Evolutionary conservation across 2,797 vertebrate genomes (phyloP), one percentile per base, ranked within the genome.

Genomic region (Hippoglossus hippoglossus): DNA sequence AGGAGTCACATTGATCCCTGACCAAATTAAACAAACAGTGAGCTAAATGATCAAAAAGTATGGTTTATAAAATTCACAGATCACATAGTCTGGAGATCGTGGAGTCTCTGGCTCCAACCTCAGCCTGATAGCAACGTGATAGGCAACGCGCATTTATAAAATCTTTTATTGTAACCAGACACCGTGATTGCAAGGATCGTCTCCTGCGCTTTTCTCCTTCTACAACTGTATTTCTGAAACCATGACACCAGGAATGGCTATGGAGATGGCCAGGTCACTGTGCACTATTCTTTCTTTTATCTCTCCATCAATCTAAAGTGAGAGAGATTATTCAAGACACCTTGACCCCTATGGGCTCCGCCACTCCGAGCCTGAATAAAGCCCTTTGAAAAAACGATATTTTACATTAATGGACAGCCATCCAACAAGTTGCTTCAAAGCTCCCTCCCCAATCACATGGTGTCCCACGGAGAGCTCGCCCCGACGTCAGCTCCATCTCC

Each of bases 401-500:
- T 94, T 94, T 94, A 94, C 93, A 95, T 95, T 94, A 95, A 94
- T 94, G 84, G 93, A 94, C 90, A 88, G 90, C 90, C 87, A 87
- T 94, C 94, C 94, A 92, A 94, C 93, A 93, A 93, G 93, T 94
- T 93, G 89, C 92, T 93, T 95, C 94, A 95, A 95, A 95, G 93
- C 87, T 83, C 73, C 79, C 88, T 90, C 90, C 87, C 89, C 92
- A 92, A 93, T 93, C 92, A 92, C 91, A 92, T 84, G 81, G 91
- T 84, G 86, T 93, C 95, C 95, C 88, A 93, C 58, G 75, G 93
- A 91, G 93, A 77, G 78, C 85, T 75, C 51, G 53, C 87, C 82
- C 81, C 74, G 58, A 91, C 83, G 73, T 84, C 85, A 89, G 92
- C 88, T 80, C 92, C 83, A 81, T 89, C 88, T 90, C 91, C 73